Percentiles rank a stretch among this genome's conserved stretches.
These are phyloP conservation scores for Coptodon rendalli DNA, from an alignment of 2,113 vertebrate genomes.

Conservation along the genomic window DNA sequence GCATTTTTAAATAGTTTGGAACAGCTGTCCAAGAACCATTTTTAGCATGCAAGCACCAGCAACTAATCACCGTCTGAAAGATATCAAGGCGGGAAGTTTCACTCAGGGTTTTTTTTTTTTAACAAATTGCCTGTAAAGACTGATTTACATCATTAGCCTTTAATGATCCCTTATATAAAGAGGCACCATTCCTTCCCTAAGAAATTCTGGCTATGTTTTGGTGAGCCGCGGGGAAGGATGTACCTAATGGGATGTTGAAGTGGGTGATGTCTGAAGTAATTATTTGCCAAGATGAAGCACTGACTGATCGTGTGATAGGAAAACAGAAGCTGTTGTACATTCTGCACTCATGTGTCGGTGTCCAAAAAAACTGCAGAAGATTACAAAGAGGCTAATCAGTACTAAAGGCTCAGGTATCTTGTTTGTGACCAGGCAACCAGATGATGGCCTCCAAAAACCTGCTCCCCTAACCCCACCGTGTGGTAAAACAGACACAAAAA, in stretches of 20 bases:
- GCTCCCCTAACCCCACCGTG: not conserved
- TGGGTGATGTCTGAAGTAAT: not conserved
- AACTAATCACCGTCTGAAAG: not conserved
- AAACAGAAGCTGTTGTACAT: not conserved
- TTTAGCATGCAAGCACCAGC: not conserved
- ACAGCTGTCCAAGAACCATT: not conserved
- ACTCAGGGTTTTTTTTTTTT: not conserved
- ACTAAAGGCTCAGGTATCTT: not conserved
- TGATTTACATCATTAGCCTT: not conserved
- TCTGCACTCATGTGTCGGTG: not conserved
- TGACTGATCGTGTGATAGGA: not conserved
- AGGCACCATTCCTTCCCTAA: not conserved
- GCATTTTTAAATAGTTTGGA: not conserved
- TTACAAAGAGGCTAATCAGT: not conserved
- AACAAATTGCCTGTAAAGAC: not conserved
- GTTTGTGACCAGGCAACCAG: not conserved
- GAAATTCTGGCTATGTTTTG: not conserved
- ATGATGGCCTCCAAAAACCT: not conserved
- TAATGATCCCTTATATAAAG: not conserved
- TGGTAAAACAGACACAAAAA: not conserved
- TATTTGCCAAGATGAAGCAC: not conserved
- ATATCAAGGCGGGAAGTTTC: not conserved
- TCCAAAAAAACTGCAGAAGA: not conserved
- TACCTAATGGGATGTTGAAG: not conserved
- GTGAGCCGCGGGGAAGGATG: fast-evolving